These are phyloP conservation scores for Ichneumoninae sp. DNA, from an alignment of 2,888 invertebrate species.

Conservation along the genomic window DNA sequence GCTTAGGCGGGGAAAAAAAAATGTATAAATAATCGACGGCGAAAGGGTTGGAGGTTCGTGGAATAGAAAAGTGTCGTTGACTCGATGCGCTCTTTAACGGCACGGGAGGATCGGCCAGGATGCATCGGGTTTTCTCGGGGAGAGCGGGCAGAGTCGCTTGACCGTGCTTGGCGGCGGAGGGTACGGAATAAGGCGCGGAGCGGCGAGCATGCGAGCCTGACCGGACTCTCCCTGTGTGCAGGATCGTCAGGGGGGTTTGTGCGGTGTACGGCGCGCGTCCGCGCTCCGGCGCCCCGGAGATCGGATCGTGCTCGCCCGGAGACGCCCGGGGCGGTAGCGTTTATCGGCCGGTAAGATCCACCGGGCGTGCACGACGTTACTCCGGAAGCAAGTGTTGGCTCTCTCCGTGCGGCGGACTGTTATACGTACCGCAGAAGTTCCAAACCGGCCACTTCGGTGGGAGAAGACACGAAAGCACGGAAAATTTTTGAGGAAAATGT, in stretches of 20 bases:
- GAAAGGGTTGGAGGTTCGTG: slow-evolving; percentile 10
- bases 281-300: slow-evolving; percentile 69
- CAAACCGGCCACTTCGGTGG: background rate
- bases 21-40: slow-evolving; percentile 66
- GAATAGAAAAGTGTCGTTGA: slow-evolving; percentile 26
- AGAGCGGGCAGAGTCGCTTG: slow-evolving; percentile 25
- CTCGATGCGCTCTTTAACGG: background rate
- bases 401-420: background rate
- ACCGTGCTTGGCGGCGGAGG: slow-evolving; percentile 26
- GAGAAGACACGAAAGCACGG: background rate
- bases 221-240: background rate
- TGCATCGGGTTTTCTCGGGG: slow-evolving; percentile 20
- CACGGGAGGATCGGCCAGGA: slow-evolving; percentile 17
- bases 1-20: slow-evolving; percentile 37
- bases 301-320: slow-evolving; percentile 67
- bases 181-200: slow-evolving; percentile 31
- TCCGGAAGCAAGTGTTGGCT: slow-evolving; percentile 63
- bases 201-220: slow-evolving; percentile 3
- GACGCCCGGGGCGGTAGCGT: slow-evolving; percentile 68
- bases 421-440: too few species aligned
- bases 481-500: background rate
- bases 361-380: slow-evolving; percentile 66
- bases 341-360: slow-evolving; percentile 69
- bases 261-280: slow-evolving; percentile 57
- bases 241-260: background rate